Evolutionary conservation across 2,888 invertebrate genomes (phyloP).

Genomic region (Copidosoma aretas): DNA sequence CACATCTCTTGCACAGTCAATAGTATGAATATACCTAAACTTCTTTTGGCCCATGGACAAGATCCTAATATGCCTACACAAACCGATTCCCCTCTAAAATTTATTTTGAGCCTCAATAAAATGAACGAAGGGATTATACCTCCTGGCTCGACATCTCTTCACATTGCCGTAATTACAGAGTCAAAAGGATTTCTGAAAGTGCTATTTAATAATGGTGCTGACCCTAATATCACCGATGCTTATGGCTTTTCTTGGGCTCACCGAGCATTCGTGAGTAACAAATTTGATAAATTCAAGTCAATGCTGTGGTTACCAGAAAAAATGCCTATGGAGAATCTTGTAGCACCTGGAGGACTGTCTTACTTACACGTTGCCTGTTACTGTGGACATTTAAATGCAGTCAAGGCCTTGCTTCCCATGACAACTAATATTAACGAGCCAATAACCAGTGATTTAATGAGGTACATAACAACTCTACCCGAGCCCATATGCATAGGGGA

Average conservation of each 20-base stretch:
- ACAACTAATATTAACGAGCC: too few relatives aligned
- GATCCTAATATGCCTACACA: background rate
- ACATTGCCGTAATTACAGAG: background rate
- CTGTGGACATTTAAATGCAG: background rate
- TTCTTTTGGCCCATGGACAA: background rate
- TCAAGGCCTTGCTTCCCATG: too few relatives aligned
- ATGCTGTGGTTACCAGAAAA: background rate
- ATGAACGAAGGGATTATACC: background rate
- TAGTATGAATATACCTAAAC: too few relatives aligned
- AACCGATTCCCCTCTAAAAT: too few relatives aligned
- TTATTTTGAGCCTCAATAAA: too few relatives aligned
- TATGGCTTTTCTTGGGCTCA: background rate
- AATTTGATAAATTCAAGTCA: background rate
- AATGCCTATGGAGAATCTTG: too few relatives aligned
- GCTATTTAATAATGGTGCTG: background rate
- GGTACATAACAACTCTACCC: too few relatives aligned
- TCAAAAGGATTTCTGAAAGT: background rate
- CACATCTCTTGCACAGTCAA: background rate
- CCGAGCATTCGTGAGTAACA: background rate
- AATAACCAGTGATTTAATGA: too few relatives aligned
- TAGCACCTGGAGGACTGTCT: background rate
- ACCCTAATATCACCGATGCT: background rate
- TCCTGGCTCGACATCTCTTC: slow-evolving; percentile 1
- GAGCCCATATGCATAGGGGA: too few relatives aligned
- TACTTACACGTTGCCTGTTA: slow-evolving; percentile 6